Conservation (phyloP, 92 coral and sea anemone species). For the Blastomussa wellsi region DNA sequence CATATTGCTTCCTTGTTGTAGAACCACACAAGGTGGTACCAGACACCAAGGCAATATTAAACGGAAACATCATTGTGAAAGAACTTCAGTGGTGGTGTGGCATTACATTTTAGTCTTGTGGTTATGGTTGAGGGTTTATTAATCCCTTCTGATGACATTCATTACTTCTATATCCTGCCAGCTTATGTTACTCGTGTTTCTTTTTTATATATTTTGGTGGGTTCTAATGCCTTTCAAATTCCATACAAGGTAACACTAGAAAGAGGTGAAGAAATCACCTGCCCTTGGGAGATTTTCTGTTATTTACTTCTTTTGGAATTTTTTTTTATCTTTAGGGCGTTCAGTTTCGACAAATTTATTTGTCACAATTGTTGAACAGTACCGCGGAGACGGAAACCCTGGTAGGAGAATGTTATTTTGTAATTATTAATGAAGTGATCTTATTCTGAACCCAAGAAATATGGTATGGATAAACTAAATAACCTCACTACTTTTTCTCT, state of each 20-base stretch:
- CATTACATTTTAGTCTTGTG: constrained; percentile 23
- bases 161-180: constrained; percentile 23
- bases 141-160: constrained; percentile 12
- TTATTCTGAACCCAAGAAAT: constrained; percentile 24
- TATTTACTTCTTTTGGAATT: background rate
- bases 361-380: constrained; percentile 21
- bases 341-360: constrained; percentile 25
- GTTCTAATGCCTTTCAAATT: constrained; percentile 34
- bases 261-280: constrained; percentile 18
- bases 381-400: background rate
- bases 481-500: background rate
- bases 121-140: constrained; percentile 1
- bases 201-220: constrained; percentile 10
- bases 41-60: constrained; percentile 33
- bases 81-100: constrained; percentile 20
- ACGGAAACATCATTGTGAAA: constrained; percentile 9
- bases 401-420: constrained; percentile 24
- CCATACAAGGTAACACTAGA: constrained; percentile 27
- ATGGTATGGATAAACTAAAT: too few relatives aligned
- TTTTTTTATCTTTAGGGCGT: constrained; percentile 19
- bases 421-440: constrained; percentile 23
- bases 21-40: constrained; percentile 28
- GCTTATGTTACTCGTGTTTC: too few relatives aligned
- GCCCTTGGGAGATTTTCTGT: constrained; percentile 27
- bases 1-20: constrained; percentile 11